Conservation (phyloP, 2,113 vertebrate genomes). For the Brienomyrus longianalis region DNA sequence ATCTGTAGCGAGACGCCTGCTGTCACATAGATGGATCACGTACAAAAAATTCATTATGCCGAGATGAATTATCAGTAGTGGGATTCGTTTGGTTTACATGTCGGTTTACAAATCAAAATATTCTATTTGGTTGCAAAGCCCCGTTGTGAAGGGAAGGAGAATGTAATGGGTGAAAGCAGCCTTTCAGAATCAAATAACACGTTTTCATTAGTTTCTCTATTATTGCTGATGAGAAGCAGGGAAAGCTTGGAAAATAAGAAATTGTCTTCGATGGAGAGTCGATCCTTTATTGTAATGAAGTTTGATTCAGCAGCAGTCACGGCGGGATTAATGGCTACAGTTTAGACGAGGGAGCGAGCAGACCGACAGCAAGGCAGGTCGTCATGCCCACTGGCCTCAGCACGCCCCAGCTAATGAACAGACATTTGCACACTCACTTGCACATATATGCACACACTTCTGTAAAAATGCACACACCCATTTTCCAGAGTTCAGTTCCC, state of each 20-base stretch:
- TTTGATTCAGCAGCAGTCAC: slow-evolving; percentile 25
- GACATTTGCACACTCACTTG: neutral
- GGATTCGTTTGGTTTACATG: neutral
- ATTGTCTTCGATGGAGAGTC: slow-evolving; percentile 36
- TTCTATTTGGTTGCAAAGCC: neutral
- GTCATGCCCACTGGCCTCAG: neutral
- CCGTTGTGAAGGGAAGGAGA: neutral
- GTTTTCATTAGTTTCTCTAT: neutral
- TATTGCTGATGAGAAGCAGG: slow-evolving; percentile 32
- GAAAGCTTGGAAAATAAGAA: slow-evolving; percentile 35
- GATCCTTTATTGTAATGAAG: slow-evolving; percentile 38
- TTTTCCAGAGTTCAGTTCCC: slow-evolving; percentile 52
- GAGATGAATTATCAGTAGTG: neutral
- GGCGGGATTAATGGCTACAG: slow-evolving; percentile 30
- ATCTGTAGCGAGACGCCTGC: neutral
- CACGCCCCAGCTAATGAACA: neutral
- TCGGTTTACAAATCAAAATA: slow-evolving; percentile 10
- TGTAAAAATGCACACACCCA: slow-evolving; percentile 10
- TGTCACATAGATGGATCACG: neutral
- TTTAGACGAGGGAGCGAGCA: slow-evolving; percentile 13
- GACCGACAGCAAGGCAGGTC: neutral
- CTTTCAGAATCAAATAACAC: slow-evolving; percentile 14
- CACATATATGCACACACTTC: slow-evolving; percentile 2
- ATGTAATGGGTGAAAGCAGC: slow-evolving; percentile 7
- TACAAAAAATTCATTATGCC: neutral